phyloP scores from a whole-genome alignment of 1,140 invertebrate species.

The Tenebrio molitor region DNA sequence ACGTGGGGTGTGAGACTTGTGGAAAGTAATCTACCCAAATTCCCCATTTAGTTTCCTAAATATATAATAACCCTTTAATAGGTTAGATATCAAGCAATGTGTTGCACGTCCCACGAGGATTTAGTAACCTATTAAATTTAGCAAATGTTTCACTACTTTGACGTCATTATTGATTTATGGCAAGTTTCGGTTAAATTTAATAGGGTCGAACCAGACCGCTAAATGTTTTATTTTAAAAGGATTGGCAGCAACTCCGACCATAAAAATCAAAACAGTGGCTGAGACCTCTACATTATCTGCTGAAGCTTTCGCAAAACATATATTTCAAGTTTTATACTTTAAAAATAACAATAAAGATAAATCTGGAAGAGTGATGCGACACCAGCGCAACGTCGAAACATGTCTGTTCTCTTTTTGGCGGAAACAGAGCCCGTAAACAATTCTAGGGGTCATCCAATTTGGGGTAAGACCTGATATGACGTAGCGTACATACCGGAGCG shows the following conservation, averaged over 20 bases:
- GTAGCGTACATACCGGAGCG: no score
- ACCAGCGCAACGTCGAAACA: no score
- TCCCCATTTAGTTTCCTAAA: conserved; percentile 20
- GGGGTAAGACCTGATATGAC: no score
- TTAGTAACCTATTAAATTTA: conserved; percentile 44
- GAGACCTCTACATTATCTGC: conserved; percentile 19
- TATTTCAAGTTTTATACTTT: conserved; percentile 25
- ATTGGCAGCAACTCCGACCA: conserved; percentile 30
- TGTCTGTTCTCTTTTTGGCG: background rate
- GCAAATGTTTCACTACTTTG: conserved; percentile 44
- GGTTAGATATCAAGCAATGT: conserved; percentile 32
- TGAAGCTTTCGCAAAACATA: conserved; percentile 6
- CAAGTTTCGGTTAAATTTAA: conserved; percentile 34
- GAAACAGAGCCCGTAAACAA: background rate
- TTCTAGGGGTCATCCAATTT: no score
- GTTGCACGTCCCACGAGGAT: conserved; percentile 41
- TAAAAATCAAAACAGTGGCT: conserved; percentile 34
- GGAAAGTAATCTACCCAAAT: conserved; percentile 9
- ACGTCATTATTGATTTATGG: conserved; percentile 42
- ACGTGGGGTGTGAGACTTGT: no score
- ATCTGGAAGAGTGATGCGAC: conserved; percentile 3
- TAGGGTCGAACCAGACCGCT: conserved; percentile 33
- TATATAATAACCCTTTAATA: conserved; percentile 23
- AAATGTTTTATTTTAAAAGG: conserved; percentile 43
- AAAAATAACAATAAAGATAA: conserved; percentile 40